Conservation (phyloP, 2,113 vertebrate species). For the Protobothrops flavoviridis region DNA sequence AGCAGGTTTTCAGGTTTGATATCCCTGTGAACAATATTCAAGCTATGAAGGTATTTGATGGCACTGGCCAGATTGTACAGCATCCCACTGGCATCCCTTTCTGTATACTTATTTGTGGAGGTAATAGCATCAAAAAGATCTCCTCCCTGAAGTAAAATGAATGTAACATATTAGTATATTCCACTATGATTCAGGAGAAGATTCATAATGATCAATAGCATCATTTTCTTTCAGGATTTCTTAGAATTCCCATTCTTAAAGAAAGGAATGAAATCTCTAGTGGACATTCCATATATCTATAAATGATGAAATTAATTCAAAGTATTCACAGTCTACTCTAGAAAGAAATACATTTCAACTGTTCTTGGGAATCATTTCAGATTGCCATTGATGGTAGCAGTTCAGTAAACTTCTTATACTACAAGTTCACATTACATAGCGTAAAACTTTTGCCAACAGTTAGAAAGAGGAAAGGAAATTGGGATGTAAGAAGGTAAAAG, state of each 20-base stretch:
- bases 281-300: background rate
- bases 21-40: conserved; percentile 96
- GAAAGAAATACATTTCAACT: background rate
- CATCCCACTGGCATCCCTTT: conserved; percentile 95
- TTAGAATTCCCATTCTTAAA: background rate
- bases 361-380: background rate
- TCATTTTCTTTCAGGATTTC: background rate
- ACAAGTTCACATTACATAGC: background rate
- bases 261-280: background rate
- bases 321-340: background rate
- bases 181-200: background rate
- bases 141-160: conserved; percentile 82
- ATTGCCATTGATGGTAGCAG: background rate
- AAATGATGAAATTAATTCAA: background rate
- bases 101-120: conserved; percentile 97
- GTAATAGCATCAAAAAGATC: conserved; percentile 98
- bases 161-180: conserved; percentile 35
- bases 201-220: background rate
- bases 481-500: background rate
- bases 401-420: background rate
- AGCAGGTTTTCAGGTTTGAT: conserved; percentile 97
- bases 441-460: background rate
- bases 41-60: conserved; percentile 95
- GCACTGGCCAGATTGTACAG: conserved; percentile 96
- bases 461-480: background rate